Conservation (phyloP, 1,140 invertebrate species). For the Saxidomus purpurata region DNA sequence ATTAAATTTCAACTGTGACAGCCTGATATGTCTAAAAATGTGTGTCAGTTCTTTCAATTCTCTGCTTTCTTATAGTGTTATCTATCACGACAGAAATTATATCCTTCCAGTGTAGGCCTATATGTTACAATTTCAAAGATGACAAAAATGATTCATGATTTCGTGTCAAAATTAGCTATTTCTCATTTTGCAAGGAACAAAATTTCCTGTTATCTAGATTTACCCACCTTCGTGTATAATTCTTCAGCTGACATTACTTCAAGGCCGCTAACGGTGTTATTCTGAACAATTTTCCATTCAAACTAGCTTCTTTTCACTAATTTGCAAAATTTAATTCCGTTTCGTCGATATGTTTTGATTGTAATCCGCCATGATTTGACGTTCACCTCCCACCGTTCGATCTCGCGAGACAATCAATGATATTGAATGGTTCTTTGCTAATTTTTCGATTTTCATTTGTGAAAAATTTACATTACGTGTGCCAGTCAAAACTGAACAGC, state of each 20-base stretch:
- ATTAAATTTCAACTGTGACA: not conserved
- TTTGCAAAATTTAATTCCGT: not conserved
- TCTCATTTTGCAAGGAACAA: not conserved
- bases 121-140: not conserved
- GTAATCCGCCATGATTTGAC: conserved; percentile 49
- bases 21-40: not conserved
- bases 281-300: not conserved
- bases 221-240: conserved; percentile 43
- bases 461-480: not conserved
- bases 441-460: not conserved
- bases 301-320: not conserved
- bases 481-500: conserved; percentile 22
- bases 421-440: conserved; percentile 17
- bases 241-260: conserved; percentile 44
- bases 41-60: no score
- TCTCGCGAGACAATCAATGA: conserved; percentile 46
- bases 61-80: no score
- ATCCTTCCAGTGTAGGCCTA: not conserved
- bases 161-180: not conserved
- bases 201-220: not conserved
- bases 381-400: conserved; percentile 51
- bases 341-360: conserved; percentile 17
- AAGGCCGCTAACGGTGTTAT: not conserved
- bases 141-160: not conserved
- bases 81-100: no score